Conservation (phyloP, 1,140 invertebrate genomes). For the Lordiphosa collinella region DNA sequence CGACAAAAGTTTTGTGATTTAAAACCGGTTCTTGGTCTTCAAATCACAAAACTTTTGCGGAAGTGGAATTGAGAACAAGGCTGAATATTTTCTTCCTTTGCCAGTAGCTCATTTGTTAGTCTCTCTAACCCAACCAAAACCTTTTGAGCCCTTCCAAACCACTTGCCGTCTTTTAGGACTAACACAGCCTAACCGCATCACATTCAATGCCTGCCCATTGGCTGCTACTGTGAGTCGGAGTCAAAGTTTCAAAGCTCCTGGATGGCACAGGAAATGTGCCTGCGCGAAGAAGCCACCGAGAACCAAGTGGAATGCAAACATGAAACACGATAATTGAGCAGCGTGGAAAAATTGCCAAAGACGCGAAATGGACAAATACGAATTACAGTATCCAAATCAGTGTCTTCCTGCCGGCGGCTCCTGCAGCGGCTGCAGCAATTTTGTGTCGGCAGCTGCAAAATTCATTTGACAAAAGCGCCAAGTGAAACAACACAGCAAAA, state of each 20-base stretch:
- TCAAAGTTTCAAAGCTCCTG: constrained; percentile 23
- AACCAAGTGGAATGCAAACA: constrained; percentile 70
- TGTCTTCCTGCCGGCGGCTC: constrained; percentile 49
- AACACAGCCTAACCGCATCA: constrained; percentile 3
- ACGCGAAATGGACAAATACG: constrained; percentile 77
- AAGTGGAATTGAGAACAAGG: no score
- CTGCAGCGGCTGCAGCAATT: constrained; percentile 35
- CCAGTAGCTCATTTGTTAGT: no score
- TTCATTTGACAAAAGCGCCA: constrained; percentile 72
- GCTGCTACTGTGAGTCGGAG: constrained; percentile 35
- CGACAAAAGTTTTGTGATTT: no score
- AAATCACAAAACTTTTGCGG: no score
- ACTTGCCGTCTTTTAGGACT: constrained; percentile 1
- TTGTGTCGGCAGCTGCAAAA: constrained; percentile 69
- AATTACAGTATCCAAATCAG: constrained; percentile 77
- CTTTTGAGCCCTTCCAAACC: neutral
- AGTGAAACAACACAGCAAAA: constrained; percentile 49
- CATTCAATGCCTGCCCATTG: constrained; percentile 19
- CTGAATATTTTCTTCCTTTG: no score
- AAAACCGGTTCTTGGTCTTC: no score
- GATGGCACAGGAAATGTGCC: constrained; percentile 68
- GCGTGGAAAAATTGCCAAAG: constrained; percentile 77
- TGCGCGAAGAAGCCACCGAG: constrained; percentile 32
- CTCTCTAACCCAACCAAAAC: no score
- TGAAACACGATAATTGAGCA: constrained; percentile 76